Evolutionary conservation across 1,140 invertebrate species (phyloP), one percentile per base, ranked within the genome.

Genomic region (Fopius arisanus): DNA sequence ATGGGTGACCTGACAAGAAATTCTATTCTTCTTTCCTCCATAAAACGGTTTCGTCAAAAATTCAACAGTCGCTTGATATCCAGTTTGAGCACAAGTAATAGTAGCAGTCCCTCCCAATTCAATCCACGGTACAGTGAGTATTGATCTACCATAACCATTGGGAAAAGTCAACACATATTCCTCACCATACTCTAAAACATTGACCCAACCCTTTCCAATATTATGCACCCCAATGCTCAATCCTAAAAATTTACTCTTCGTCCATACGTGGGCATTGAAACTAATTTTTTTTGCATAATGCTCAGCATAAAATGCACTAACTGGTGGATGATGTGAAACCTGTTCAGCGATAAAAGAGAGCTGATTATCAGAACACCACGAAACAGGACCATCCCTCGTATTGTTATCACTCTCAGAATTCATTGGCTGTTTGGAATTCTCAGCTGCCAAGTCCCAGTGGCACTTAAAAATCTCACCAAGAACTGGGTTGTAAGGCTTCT

Each of bases 301-400:
- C 87, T 99, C 97, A 66, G 96, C 97, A 90, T 99, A 99, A 89
- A 99, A 99, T 14, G 96, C 97, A 79, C 96, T 98, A 78, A 98
- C 95, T 95, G 98, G 98, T 10, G 98, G 98, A 91, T 99, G 98
- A 90, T 99, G 98, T 9, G 97, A 99, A 3, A 99, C 98, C 90
- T 99, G 98, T 88, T 99, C 98, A 2, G 98, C 97, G 73, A 98
- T 91, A 88, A 99, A 99, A 7, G 93, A 92, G 3, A 97, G 90
- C 80, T 97, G 94, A 86, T 94, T 90, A 40, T 91, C 89, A 5
- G 89, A 90, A 81, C 94, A 95, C 95, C 95, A 96, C 14, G 94
- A 93, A 66, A 96, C 90, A 9, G 94, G 94, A 1, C 95, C 95
- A 80, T 96, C 94, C 21, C 86, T 85, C 4, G 93, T 92, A 54